These are phyloP conservation scores for Brassicogethes aeneus DNA, from an alignment of 2,888 invertebrate genomes.

Conservation along the genomic window DNA sequence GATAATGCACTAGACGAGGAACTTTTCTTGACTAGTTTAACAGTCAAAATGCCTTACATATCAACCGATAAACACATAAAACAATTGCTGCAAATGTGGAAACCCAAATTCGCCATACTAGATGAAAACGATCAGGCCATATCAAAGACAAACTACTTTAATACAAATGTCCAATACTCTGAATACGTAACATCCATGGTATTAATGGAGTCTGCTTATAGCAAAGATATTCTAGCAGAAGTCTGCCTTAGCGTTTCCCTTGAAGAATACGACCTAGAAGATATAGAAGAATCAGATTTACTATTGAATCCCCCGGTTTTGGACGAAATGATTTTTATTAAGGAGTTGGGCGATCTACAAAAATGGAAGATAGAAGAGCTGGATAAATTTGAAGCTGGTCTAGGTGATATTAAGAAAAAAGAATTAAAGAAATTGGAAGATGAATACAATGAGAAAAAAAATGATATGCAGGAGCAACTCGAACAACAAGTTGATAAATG, in stretches of 20 bases:
- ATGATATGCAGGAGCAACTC: conserved; percentile 49
- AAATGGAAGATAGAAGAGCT: conserved; percentile 66
- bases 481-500: conserved; percentile 50
- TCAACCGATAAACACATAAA: conserved; percentile 24
- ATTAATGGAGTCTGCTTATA: not conserved
- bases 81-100: conserved; percentile 27
- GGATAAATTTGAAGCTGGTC: conserved; percentile 51
- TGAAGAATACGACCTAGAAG: not conserved
- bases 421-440: conserved; percentile 17
- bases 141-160: conserved; percentile 23
- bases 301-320: conserved; percentile 27
- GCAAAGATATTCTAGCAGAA: not conserved
- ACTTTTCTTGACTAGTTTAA: conserved; percentile 21
- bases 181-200: not conserved
- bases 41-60: conserved; percentile 28
- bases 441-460: conserved; percentile 48
- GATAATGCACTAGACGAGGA: conserved; percentile 19
- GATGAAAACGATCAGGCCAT: conserved; percentile 24
- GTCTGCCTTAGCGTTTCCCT: not conserved
- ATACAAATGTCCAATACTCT: conserved; percentile 11
- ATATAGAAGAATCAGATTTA: conserved; percentile 16
- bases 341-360: conserved; percentile 58
- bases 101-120: conserved; percentile 26
- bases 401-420: conserved; percentile 27
- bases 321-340: conserved; percentile 40